phyloP scores from a whole-genome alignment of 1,140 invertebrate genomes.

The Homarus americanus region DNA sequence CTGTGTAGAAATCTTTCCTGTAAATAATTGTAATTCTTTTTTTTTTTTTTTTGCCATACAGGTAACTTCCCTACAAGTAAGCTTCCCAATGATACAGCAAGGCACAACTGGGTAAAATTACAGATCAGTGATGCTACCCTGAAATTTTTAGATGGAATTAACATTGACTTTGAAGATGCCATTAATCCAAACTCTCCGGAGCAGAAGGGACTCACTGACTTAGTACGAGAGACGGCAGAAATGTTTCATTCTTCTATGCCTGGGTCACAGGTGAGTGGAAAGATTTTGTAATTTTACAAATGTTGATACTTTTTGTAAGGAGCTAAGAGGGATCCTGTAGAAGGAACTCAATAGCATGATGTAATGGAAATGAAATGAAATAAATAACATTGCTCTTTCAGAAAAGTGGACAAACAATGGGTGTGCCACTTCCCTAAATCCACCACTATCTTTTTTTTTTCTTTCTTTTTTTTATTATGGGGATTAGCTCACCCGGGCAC shows the following conservation, averaged over 20 bases:
- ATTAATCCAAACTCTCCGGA: conserved; percentile 76
- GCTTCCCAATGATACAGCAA: conserved; percentile 75
- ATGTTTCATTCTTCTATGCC: conserved; percentile 76
- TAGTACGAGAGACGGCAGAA: conserved; percentile 76
- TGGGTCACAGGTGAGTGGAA: conserved; percentile 76
- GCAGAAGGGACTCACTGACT: conserved; percentile 76
- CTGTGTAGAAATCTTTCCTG: too few species aligned
- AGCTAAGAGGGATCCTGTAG: too few species aligned
- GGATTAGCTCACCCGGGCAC: too few species aligned
- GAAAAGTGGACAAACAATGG: too few species aligned
- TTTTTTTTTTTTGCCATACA: conserved; percentile 50
- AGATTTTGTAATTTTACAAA: too few species aligned
- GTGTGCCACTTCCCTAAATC: too few species aligned
- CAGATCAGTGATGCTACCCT: conserved; percentile 75
- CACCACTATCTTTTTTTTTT: too few species aligned
- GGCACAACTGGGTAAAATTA: conserved; percentile 77
- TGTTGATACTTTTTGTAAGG: too few species aligned
- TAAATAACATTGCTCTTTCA: too few species aligned
- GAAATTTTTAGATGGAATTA: conserved; percentile 79
- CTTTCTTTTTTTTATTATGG: too few species aligned
- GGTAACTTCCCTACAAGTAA: conserved; percentile 75
- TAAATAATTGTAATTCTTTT: not conserved
- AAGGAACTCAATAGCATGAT: too few species aligned
- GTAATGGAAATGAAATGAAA: too few species aligned
- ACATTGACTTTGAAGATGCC: conserved; percentile 79